phyloP scores from a whole-genome alignment of 2,113 vertebrate species.

The Phycodurus eques region DNA sequence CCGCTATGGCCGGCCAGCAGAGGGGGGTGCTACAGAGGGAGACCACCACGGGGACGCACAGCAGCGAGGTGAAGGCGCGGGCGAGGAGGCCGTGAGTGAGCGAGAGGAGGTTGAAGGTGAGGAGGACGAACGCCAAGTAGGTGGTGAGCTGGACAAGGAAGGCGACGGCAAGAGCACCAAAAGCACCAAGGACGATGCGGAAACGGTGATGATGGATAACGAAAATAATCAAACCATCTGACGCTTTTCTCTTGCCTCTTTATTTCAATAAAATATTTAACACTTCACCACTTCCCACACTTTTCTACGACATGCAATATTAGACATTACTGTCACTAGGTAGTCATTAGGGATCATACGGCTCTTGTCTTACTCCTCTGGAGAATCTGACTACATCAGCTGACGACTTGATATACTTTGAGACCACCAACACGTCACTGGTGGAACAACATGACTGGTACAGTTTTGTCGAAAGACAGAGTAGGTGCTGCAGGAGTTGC shows the following conservation, averaged over 20 bases:
- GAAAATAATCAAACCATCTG: neutral
- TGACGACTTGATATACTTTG: neutral
- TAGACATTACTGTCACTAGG: neutral
- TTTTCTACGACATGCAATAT: neutral
- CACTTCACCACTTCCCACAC: neutral
- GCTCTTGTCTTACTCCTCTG: neutral
- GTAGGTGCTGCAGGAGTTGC: too few relatives aligned
- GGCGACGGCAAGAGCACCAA: slow-evolving; percentile 52
- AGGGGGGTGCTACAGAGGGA: neutral
- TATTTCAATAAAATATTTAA: neutral
- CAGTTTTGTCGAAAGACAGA: too few relatives aligned
- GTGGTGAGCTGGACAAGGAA: slow-evolving; percentile 41
- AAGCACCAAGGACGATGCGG: slow-evolving; percentile 39
- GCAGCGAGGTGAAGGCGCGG: slow-evolving; percentile 39
- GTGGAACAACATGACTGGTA: too few relatives aligned
- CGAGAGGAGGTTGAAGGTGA: slow-evolving; percentile 57
- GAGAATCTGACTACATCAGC: neutral
- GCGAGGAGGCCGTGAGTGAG: slow-evolving; percentile 36
- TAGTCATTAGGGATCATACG: too few relatives aligned
- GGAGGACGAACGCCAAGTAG: slow-evolving; percentile 25
- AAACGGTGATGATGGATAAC: slow-evolving; percentile 18
- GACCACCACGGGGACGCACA: slow-evolving; percentile 8
- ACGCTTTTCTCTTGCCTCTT: neutral
- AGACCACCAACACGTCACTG: neutral
- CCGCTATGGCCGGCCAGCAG: slow-evolving; percentile 32